A percentile compares a stretch with the other conserved stretches of the same genome.
These are phyloP conservation scores for Dendroctonus ponderosae DNA, from an alignment of 1,140 invertebrate species.

Conservation along the genomic window DNA sequence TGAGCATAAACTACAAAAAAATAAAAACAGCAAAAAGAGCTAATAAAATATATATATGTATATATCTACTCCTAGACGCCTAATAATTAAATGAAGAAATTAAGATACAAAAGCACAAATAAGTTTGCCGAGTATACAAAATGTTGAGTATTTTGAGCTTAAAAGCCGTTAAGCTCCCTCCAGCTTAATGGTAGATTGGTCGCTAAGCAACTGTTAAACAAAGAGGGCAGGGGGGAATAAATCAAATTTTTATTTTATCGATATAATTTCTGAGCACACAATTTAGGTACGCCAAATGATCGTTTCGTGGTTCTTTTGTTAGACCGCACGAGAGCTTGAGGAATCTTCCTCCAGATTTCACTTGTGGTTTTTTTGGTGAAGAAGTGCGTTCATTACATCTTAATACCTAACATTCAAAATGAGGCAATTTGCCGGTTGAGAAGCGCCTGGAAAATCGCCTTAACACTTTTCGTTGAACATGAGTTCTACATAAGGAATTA, in stretches of 20 bases:
- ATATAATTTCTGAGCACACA: slow-evolving; percentile 23
- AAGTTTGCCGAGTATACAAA: too few relatives aligned
- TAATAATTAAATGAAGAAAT: too few relatives aligned
- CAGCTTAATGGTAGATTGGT: slow-evolving; percentile 23
- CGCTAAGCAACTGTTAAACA: slow-evolving; percentile 12
- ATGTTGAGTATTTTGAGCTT: too few relatives aligned
- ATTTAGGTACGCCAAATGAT: slow-evolving; percentile 4
- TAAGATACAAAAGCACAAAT: too few relatives aligned
- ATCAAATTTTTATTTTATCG: slow-evolving; percentile 33
- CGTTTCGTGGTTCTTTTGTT: slow-evolving; percentile 16
- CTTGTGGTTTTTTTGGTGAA: too few relatives aligned
- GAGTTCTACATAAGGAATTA: slow-evolving; percentile 39
- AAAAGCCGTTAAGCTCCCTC: too few relatives aligned
- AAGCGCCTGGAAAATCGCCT: neutral
- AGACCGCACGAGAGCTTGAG: neutral
- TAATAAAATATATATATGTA: too few relatives aligned
- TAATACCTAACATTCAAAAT: neutral
- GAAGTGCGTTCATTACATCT: neutral
- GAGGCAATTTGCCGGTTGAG: slow-evolving; percentile 1
- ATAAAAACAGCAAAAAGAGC: too few relatives aligned
- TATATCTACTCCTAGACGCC: too few relatives aligned
- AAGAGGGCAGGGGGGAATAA: slow-evolving; percentile 10
- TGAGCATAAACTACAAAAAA: too few relatives aligned
- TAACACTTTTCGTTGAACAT: slow-evolving; percentile 20
- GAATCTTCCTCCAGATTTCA: neutral